Percentiles rank a stretch among this genome's conserved stretches.
Evolutionary conservation across 1,140 invertebrate species (phyloP).

Genomic region (Scylla paramamosain): DNA sequence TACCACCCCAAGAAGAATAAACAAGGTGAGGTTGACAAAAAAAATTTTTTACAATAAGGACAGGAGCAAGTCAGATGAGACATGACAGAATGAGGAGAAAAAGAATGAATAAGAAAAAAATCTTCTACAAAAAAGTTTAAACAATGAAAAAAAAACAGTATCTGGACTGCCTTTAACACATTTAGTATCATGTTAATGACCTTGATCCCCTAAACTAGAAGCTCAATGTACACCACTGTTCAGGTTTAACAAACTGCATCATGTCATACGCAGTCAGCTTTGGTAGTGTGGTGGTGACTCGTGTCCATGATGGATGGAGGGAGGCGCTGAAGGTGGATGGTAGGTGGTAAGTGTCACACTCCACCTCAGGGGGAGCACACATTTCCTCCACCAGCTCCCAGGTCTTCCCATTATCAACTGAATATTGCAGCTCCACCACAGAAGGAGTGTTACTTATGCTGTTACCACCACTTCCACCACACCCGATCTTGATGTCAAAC

Average conservation of each 20-base stretch:
- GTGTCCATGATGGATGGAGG: constrained; percentile 80
- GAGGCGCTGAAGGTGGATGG: constrained; percentile 80
- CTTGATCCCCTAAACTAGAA: not conserved
- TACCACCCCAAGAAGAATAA: too few relatives aligned
- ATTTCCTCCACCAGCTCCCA: constrained; percentile 80
- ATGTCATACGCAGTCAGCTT: constrained; percentile 80
- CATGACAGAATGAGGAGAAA: too few relatives aligned
- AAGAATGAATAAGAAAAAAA: too few relatives aligned
- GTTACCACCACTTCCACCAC: constrained; percentile 79
- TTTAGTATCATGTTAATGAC: not conserved
- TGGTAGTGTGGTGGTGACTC: constrained; percentile 80
- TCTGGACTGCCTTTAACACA: not conserved
- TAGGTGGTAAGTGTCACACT: constrained; percentile 80
- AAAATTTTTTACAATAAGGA: too few relatives aligned
- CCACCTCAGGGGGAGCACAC: constrained; percentile 80
- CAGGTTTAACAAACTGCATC: not conserved
- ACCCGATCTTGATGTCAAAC: constrained; percentile 81
- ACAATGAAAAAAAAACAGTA: not conserved
- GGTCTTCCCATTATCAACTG: constrained; percentile 80
- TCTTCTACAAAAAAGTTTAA: too few relatives aligned
- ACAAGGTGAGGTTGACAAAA: too few relatives aligned
- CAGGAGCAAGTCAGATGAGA: too few relatives aligned
- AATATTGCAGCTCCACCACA: constrained; percentile 80
- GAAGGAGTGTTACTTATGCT: constrained; percentile 76
- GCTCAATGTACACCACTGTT: not conserved